phyloP scores from a whole-genome alignment of 2,888 invertebrate genomes.

The Amblyjoppa proteus region DNA sequence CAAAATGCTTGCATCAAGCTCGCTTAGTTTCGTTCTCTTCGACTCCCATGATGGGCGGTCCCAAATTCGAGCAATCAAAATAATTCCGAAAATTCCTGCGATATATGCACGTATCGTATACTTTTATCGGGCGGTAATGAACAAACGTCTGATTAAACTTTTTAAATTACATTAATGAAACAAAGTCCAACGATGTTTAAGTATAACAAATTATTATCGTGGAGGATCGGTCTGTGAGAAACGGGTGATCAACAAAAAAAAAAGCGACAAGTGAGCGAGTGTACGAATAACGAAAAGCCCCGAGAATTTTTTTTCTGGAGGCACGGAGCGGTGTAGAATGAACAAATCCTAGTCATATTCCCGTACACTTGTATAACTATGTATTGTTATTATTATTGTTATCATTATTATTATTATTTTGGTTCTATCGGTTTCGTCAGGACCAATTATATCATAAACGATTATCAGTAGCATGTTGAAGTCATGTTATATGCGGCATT shows the following conservation, averaged over 20 bases:
- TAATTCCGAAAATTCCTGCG: neutral
- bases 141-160: neutral
- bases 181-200: neutral
- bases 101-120: conserved; percentile 19
- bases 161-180: neutral
- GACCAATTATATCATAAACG: conserved; percentile 79
- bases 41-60: neutral
- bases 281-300: conserved; percentile 2
- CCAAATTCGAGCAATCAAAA: conserved; percentile 21
- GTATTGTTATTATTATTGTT: conserved; percentile 23
- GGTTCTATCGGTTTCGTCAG: conserved; percentile 78
- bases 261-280: conserved; percentile 11
- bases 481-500: conserved; percentile 77
- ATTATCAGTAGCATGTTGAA: conserved; percentile 75
- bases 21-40: conserved; percentile 18
- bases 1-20: conserved; percentile 56
- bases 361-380: conserved; percentile 26
- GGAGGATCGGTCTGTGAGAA: conserved; percentile 37
- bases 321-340: conserved; percentile 10
- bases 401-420: conserved; percentile 68
- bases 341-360: conserved; percentile 38
- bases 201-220: conserved; percentile 46
- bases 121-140: conserved; percentile 24
- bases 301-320: conserved; percentile 13
- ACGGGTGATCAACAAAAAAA: conserved; percentile 10